A percentile compares a stretch with the other conserved stretches of the same genome.
Evolutionary conservation across 1,140 invertebrate genomes (phyloP).

Genomic region (Apis dorsata): DNA sequence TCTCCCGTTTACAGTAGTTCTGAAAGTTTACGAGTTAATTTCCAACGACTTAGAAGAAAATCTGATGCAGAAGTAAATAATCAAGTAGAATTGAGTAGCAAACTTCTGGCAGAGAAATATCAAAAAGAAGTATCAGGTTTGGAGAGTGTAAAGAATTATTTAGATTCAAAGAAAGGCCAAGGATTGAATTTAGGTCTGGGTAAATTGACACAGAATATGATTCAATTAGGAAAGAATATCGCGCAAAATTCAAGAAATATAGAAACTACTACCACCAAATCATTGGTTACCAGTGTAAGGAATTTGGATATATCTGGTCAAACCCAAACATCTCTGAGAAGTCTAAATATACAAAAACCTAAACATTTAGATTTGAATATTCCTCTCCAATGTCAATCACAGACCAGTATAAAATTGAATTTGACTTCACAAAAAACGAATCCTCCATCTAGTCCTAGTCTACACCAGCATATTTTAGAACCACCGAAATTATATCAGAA

Average conservation of each 20-base stretch:
- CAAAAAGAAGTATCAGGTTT: constrained; percentile 73
- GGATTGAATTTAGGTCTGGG: constrained; percentile 70
- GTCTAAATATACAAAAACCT: constrained; percentile 67
- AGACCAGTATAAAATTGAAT: constrained; percentile 54
- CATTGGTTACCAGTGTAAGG: constrained; percentile 52
- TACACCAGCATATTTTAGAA: constrained; percentile 74
- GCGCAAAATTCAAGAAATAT: constrained; percentile 70
- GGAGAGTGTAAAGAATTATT: constrained; percentile 77
- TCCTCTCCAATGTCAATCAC: constrained; percentile 53
- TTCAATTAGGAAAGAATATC: constrained; percentile 74
- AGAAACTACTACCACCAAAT: constrained; percentile 52
- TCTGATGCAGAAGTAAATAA: constrained; percentile 72
- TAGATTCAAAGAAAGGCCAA: constrained; percentile 75
- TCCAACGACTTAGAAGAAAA: constrained; percentile 70
- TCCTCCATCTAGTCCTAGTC: constrained; percentile 55
- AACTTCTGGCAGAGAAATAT: constrained; percentile 74
- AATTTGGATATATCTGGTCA: constrained; percentile 58
- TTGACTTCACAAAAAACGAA: constrained; percentile 48
- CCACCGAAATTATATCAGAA: constrained; percentile 77
- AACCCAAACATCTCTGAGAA: constrained; percentile 42
- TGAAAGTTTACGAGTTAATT: constrained; percentile 71
- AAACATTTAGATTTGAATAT: constrained; percentile 72
- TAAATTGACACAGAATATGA: constrained; percentile 74
- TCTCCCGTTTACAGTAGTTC: constrained; percentile 72
- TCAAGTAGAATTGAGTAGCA: constrained; percentile 69